Conservation (phyloP, 2,113 vertebrate genomes). For the Etia nguti region DNA sequence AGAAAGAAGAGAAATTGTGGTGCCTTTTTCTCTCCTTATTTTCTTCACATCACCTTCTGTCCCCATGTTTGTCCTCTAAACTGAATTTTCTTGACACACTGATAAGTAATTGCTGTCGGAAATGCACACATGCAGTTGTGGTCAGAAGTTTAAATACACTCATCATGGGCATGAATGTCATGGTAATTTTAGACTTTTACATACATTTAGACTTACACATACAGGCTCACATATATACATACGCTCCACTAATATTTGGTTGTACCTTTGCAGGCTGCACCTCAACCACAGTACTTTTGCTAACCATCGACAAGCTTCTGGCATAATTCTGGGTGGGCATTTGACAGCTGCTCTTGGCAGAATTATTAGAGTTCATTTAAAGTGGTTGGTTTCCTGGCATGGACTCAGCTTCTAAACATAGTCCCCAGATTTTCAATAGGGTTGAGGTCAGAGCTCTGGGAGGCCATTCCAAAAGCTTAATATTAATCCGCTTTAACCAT, state of each 20-base stretch:
- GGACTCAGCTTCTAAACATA: background rate
- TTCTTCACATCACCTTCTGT: background rate
- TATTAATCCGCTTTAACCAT: background rate
- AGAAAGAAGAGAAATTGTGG: background rate
- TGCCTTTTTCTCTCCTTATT: background rate
- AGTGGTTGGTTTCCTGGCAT: background rate
- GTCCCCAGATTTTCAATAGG: background rate
- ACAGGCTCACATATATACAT: background rate
- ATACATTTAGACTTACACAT: background rate
- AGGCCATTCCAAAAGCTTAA: background rate
- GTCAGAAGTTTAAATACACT: background rate
- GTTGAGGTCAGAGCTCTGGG: background rate
- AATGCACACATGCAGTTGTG: background rate
- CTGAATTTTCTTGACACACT: conserved; percentile 15
- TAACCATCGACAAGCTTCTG: background rate
- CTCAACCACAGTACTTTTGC: background rate
- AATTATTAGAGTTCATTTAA: background rate
- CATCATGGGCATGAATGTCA: background rate
- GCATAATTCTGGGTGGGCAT: background rate
- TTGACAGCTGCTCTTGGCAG: background rate
- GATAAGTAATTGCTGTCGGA: background rate
- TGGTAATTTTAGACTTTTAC: background rate
- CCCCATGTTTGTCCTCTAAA: conserved; percentile 50
- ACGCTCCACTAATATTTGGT: background rate
- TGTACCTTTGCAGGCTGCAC: background rate